phyloP scores from a whole-genome alignment of 2,113 vertebrate species.

The Aptenodytes forsteri region DNA sequence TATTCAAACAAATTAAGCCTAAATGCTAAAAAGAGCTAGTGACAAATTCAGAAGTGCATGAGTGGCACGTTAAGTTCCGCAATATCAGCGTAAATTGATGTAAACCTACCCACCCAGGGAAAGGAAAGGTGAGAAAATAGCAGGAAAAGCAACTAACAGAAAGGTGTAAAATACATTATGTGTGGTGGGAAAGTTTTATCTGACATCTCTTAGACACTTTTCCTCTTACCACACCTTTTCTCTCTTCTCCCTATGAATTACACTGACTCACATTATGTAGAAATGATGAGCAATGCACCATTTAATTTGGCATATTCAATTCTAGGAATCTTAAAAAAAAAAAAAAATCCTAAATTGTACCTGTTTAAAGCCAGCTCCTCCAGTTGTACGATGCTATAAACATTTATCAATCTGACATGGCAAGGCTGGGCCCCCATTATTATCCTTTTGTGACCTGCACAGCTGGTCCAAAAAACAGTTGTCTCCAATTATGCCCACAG shows the following conservation, averaged over 20 bases:
- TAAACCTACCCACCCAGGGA: constrained; percentile 4
- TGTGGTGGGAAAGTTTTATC: constrained; percentile 45
- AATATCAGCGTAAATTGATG: constrained; percentile 5
- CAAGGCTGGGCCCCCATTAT: constrained; percentile 71
- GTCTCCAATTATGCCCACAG: constrained; percentile 83
- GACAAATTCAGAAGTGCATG: neutral
- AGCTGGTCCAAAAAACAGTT: constrained; percentile 80
- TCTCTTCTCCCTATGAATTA: neutral
- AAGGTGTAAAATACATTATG: constrained; percentile 27
- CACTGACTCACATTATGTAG: neutral
- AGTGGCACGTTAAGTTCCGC: constrained; percentile 22
- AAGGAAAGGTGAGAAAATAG: constrained; percentile 51
- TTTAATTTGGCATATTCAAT: neutral
- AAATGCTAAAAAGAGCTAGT: constrained; percentile 39
- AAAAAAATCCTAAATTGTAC: constrained; percentile 67
- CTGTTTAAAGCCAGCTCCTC: constrained; percentile 79
- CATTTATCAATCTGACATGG: constrained; percentile 82
- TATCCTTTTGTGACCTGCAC: constrained; percentile 74
- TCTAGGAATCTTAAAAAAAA: neutral
- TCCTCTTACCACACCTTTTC: constrained; percentile 34
- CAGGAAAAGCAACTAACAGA: constrained; percentile 34
- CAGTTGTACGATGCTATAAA: constrained; percentile 65
- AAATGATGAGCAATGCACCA: neutral
- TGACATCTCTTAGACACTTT: constrained; percentile 28
- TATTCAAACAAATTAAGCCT: constrained; percentile 73